These are phyloP conservation scores for Sinhomidia bicolor DNA, from an alignment of 2,888 invertebrate genomes.

Conservation along the genomic window DNA sequence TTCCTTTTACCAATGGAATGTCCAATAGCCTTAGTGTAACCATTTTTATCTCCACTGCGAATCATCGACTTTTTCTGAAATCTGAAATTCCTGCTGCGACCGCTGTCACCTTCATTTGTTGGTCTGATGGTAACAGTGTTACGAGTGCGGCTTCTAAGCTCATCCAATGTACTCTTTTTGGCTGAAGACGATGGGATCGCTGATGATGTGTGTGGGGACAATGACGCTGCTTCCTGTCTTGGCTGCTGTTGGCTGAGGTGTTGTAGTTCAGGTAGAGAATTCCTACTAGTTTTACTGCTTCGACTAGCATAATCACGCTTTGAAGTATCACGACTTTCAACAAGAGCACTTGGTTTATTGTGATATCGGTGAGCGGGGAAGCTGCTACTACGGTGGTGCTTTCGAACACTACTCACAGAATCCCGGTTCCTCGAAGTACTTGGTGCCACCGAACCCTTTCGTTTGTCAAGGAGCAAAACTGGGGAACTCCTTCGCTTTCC, in stretches of 20 bases:
- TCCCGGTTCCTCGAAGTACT: not conserved
- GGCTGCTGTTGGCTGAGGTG: not conserved
- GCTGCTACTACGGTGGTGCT: not conserved
- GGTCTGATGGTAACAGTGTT: too few relatives aligned
- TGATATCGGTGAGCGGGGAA: not conserved
- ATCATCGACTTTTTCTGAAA: too few relatives aligned
- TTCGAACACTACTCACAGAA: not conserved
- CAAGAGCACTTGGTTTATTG: conserved; percentile 19
- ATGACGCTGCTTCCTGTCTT: not conserved
- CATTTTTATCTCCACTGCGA: too few relatives aligned
- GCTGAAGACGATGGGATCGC: not conserved
- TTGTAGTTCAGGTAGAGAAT: not conserved
- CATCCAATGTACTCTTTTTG: not conserved
- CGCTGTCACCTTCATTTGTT: too few relatives aligned
- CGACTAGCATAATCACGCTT: conserved; percentile 17
- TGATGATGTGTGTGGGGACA: not conserved
- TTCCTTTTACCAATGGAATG: too few relatives aligned
- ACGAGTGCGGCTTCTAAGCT: not conserved
- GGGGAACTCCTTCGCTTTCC: not conserved
- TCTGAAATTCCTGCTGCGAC: too few relatives aligned
- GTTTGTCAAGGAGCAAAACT: not conserved
- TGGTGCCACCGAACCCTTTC: not conserved
- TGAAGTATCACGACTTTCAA: not conserved
- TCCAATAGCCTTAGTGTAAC: too few relatives aligned
- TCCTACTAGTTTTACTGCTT: not conserved